Evolutionary conservation across 2,888 invertebrate genomes (phyloP).

Genomic region (Phaedon cochleariae): DNA sequence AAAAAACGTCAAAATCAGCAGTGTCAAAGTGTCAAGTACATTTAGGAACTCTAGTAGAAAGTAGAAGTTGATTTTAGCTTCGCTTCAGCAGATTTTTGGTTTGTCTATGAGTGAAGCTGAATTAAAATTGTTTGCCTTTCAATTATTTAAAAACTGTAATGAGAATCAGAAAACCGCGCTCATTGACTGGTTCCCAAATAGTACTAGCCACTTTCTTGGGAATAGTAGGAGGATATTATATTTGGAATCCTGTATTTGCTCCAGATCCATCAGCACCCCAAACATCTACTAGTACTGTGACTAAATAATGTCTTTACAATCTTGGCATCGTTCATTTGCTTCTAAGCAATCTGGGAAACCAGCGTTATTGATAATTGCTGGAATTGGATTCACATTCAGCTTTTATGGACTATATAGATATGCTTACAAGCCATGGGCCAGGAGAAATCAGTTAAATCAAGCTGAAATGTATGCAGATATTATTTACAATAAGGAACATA

Average conservation of each 20-base stretch:
- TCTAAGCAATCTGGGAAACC: conserved; percentile 47
- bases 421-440: conserved; percentile 46
- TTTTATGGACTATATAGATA: conserved; percentile 40
- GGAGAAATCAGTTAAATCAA: conserved; percentile 15
- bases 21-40: too few species aligned
- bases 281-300: not conserved
- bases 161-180: conserved; percentile 54
- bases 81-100: too few species aligned
- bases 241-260: conserved; percentile 59
- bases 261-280: conserved; percentile 1
- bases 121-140: too few species aligned
- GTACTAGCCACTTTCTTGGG: conserved; percentile 54
- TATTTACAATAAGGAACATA: conserved; percentile 33
- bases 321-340: conserved; percentile 26
- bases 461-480: conserved; percentile 37
- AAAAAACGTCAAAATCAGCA: too few species aligned
- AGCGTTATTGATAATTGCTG: conserved; percentile 40
- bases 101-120: too few species aligned
- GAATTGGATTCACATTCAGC: conserved; percentile 39
- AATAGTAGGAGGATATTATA: conserved; percentile 57
- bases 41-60: too few species aligned
- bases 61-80: too few species aligned
- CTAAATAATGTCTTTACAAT: conserved; percentile 28
- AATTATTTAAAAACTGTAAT: too few species aligned
- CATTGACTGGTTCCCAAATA: conserved; percentile 53